A percentile compares a stretch with the other conserved stretches of the same genome.
Evolutionary conservation across 2,888 invertebrate species (phyloP).

Genomic region (Eupsilia transversa): DNA sequence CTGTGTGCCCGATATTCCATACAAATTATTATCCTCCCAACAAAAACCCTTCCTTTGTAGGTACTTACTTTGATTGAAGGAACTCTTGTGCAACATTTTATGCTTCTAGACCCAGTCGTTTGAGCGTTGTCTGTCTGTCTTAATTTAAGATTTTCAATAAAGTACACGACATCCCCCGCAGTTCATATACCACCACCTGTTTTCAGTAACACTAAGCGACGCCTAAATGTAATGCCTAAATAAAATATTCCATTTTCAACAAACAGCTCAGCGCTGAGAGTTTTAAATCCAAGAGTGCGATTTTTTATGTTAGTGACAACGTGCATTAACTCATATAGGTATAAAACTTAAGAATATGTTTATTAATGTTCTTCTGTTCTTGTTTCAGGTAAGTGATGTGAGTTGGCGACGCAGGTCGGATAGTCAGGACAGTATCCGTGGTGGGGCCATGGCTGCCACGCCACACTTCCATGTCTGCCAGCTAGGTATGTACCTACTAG

Average conservation of each 20-base stretch:
- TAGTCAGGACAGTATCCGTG: slow-evolving; percentile 30
- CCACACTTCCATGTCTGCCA: slow-evolving; percentile 70
- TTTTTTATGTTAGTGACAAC: background rate
- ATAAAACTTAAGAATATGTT: background rate
- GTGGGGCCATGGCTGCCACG: slow-evolving; percentile 41
- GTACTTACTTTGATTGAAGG: background rate
- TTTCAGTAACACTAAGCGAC: background rate
- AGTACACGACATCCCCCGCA: background rate
- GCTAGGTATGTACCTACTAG: slow-evolving; percentile 68
- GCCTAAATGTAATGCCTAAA: background rate
- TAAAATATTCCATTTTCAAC: background rate
- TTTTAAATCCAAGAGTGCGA: background rate
- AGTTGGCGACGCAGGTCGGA: slow-evolving; percentile 42
- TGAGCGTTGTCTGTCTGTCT: background rate
- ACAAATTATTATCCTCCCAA: too few species aligned
- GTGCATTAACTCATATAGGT: background rate
- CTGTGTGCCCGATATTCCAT: too few species aligned
- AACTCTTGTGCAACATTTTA: background rate
- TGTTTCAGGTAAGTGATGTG: slow-evolving; percentile 79
- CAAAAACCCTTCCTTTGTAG: background rate
- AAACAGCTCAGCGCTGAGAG: background rate
- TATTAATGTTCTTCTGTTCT: slow-evolving; percentile 27
- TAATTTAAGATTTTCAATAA: background rate
- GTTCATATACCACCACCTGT: background rate
- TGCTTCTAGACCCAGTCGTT: background rate